phyloP scores from a whole-genome alignment of 53 echinoderm and acorn worm species.

The Henricia sp. region DNA sequence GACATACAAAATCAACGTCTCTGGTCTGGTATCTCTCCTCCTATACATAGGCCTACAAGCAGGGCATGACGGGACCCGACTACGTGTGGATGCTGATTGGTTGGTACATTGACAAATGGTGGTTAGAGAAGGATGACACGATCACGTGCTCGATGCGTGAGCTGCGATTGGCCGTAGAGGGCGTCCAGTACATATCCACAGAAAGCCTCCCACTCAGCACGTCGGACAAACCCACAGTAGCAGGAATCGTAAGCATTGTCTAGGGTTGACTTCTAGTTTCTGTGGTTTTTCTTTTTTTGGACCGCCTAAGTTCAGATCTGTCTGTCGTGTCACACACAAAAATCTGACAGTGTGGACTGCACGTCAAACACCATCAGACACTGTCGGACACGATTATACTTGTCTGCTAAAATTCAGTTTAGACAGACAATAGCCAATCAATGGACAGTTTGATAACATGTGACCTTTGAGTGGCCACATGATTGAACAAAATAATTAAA shows the following conservation, averaged over 20 bases:
- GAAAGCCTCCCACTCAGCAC: constrained; percentile 73
- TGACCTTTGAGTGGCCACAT: too few relatives aligned
- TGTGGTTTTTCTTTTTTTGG: too few relatives aligned
- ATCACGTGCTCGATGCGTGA: constrained; percentile 65
- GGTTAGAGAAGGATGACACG: constrained; percentile 58
- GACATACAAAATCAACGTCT: not conserved
- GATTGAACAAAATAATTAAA: too few relatives aligned
- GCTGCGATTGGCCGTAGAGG: constrained; percentile 71
- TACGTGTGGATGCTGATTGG: constrained; percentile 87
- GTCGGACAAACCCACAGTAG: constrained; percentile 49
- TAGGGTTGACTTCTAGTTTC: too few relatives aligned
- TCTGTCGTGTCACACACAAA: too few relatives aligned
- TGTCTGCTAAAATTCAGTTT: too few relatives aligned
- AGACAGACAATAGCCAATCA: too few relatives aligned
- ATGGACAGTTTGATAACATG: too few relatives aligned
- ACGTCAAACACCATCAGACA: too few relatives aligned
- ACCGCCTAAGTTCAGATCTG: too few relatives aligned
- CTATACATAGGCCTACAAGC: constrained; percentile 73
- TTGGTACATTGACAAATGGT: constrained; percentile 82
- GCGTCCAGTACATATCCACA: constrained; percentile 69
- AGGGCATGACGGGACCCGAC: constrained; percentile 70
- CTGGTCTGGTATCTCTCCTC: not conserved
- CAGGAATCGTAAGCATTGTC: constrained; percentile 81
- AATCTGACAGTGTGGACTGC: too few relatives aligned
- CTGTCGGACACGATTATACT: too few relatives aligned